Evolutionary conservation across 2,797 vertebrate genomes (phyloP).

Genomic region (Chloroceryle inda): DNA sequence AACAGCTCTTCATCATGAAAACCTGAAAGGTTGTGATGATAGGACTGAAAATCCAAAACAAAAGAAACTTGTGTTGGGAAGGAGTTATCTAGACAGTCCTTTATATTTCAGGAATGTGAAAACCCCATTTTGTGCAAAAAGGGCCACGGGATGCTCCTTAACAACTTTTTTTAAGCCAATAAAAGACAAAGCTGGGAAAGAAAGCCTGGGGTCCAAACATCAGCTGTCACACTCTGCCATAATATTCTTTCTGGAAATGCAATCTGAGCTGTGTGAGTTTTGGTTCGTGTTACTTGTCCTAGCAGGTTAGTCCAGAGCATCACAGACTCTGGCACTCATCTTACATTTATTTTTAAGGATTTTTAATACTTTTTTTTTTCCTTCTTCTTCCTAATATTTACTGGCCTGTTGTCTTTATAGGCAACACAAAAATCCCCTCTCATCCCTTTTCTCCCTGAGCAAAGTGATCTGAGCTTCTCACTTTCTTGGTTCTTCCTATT

Average conservation of each 20-base stretch:
- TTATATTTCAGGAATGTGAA: background rate
- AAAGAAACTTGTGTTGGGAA: background rate
- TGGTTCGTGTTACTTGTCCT: background rate
- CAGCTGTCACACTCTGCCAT: background rate
- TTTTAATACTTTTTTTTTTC: background rate
- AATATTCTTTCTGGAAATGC: background rate
- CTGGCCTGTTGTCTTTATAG: background rate
- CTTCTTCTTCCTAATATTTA: background rate
- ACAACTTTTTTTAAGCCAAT: background rate
- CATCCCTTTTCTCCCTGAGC: background rate
- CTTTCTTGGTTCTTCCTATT: background rate
- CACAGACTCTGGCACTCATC: background rate
- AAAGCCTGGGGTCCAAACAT: background rate
- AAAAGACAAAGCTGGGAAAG: conserved; percentile 32
- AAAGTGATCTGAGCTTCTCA: background rate
- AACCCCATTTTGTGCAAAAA: background rate
- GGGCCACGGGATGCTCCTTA: background rate
- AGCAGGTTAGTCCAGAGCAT: conserved; percentile 1
- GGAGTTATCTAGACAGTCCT: background rate
- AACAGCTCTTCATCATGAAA: background rate
- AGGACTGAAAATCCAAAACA: background rate
- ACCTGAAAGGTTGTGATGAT: background rate
- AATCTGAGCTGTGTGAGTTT: background rate
- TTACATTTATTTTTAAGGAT: background rate
- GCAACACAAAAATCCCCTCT: background rate